A percentile compares a stretch with the other conserved stretches of the same genome.
Conservation (phyloP, 2,113 vertebrate genomes). For the Calyptomena viridis region DNA sequence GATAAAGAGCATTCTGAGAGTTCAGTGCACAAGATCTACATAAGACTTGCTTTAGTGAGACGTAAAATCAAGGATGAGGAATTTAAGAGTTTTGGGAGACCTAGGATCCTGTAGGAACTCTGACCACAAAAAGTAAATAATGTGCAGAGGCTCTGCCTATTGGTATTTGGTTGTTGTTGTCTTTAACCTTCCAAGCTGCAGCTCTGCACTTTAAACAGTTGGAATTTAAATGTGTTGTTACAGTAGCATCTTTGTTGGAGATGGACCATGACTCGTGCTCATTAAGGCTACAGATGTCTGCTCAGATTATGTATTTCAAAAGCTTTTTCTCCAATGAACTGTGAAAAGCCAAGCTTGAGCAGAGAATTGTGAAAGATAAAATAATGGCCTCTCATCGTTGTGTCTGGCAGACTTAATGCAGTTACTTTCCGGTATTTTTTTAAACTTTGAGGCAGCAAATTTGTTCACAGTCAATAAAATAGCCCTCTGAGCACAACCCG, state of each 20-base stretch:
- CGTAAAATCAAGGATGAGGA: not conserved
- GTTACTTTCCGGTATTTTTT: not conserved
- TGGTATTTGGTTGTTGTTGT: not conserved
- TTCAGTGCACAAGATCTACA: not conserved
- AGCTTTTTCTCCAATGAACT: slow-evolving; percentile 8
- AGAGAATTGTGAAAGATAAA: slow-evolving; percentile 3
- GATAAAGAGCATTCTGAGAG: not conserved
- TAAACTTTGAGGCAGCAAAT: slow-evolving; percentile 34
- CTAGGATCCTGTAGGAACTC: not conserved
- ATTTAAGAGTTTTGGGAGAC: not conserved
- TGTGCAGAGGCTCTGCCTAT: not conserved
- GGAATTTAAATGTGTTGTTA: slow-evolving; percentile 15
- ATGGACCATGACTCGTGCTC: not conserved
- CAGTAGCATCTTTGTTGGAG: slow-evolving; percentile 16
- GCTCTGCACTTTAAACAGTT: slow-evolving; percentile 19
- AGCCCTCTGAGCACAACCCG: not conserved
- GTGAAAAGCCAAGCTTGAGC: slow-evolving; percentile 29
- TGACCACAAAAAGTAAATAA: not conserved
- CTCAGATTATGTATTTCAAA: slow-evolving; percentile 41
- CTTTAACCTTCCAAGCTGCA: slow-evolving; percentile 18
- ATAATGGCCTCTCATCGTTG: not conserved
- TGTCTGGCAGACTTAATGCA: not conserved
- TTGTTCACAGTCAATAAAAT: slow-evolving; percentile 42
- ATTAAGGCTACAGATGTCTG: slow-evolving; percentile 49
- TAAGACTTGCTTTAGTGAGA: not conserved